These are phyloP conservation scores for Pelvicachromis taeniatus DNA, from an alignment of 2,113 vertebrate species.

Conservation along the genomic window DNA sequence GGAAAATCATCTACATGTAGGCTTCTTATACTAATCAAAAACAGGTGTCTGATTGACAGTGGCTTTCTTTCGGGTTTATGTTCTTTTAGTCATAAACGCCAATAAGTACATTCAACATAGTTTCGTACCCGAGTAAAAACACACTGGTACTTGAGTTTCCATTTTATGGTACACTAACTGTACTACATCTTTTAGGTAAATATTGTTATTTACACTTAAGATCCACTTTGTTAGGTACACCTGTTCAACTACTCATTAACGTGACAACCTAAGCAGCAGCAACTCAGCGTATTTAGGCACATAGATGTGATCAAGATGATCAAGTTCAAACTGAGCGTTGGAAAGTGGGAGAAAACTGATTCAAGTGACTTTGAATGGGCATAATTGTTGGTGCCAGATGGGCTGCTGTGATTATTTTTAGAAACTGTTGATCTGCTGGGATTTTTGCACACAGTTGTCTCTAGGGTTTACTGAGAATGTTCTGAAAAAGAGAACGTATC, in stretches of 20 bases:
- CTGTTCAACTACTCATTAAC: background rate
- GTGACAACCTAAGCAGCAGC: background rate
- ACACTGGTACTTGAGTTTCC: background rate
- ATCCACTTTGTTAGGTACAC: background rate
- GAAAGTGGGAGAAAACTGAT: fast-evolving
- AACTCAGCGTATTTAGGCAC: background rate
- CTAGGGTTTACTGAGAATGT: background rate
- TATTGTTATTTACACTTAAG: background rate
- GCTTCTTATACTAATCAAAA: background rate
- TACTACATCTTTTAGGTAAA: background rate
- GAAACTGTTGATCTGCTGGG: background rate
- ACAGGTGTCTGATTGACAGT: background rate
- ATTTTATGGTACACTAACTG: background rate
- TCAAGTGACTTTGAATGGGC: background rate
- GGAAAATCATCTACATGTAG: background rate
- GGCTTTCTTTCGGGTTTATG: background rate
- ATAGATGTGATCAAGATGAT: background rate
- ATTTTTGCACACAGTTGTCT: background rate
- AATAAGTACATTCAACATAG: background rate
- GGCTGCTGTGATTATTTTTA: background rate
- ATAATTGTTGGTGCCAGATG: background rate
- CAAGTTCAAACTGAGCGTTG: background rate
- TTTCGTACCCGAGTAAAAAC: background rate
- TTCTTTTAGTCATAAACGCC: background rate
- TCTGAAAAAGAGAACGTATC: background rate